phyloP scores from a whole-genome alignment of 1,140 invertebrate species.

The Globodera rostochiensis region DNA sequence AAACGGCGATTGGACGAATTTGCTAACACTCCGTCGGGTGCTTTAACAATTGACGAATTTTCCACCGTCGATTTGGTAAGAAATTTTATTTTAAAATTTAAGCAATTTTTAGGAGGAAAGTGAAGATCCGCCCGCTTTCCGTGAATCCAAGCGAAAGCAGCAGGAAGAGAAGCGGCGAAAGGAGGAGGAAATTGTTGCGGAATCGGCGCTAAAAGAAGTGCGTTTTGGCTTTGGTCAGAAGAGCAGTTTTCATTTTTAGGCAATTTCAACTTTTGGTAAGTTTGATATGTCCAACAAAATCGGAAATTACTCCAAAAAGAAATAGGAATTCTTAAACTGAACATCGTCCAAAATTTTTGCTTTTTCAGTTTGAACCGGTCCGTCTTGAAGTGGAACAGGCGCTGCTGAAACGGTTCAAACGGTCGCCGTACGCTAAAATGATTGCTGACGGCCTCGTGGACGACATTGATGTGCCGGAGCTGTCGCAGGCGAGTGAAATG shows the following conservation, averaged over 20 bases:
- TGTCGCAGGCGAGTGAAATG: constrained; percentile 35
- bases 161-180: constrained; percentile 36
- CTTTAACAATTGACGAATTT: constrained; percentile 91
- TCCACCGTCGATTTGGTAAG: constrained; percentile 88
- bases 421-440: constrained; percentile 55
- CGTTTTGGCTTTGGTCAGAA: not conserved
- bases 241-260: too few species aligned
- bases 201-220: constrained; percentile 53
- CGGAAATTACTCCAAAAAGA: too few species aligned
- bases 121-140: constrained; percentile 62
- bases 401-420: constrained; percentile 55
- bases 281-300: too few species aligned
- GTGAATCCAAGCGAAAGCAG: constrained; percentile 48
- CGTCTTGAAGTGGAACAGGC: constrained; percentile 57
- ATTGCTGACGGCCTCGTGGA: constrained; percentile 30
- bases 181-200: constrained; percentile 54
- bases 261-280: too few species aligned
- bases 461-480: constrained; percentile 39
- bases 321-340: too few species aligned
- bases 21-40: constrained; percentile 86
- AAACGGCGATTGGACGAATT: constrained; percentile 82
- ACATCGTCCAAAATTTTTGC: not conserved
- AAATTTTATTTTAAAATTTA: constrained; percentile 12
- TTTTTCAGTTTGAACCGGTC: constrained; percentile 48
- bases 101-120: constrained; percentile 51